These are phyloP conservation scores for Acipenser transmontanus DNA, from an alignment of 2,797 vertebrate genomes.

Conservation along the genomic window DNA sequence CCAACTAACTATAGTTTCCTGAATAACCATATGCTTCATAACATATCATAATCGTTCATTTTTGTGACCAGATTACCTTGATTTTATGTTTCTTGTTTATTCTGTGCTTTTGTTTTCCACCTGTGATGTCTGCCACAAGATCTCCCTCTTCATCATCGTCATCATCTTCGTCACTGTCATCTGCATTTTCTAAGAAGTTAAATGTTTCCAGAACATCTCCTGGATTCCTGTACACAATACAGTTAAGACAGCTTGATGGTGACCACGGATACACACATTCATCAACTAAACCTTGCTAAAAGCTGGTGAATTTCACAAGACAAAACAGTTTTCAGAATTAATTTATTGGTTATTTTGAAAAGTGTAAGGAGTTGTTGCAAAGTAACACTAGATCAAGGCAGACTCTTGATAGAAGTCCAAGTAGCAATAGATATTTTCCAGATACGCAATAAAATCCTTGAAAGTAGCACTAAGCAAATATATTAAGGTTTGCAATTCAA, in stretches of 20 bases:
- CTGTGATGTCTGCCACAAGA: conserved; percentile 84
- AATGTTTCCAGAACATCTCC: conserved; percentile 95
- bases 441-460: no score
- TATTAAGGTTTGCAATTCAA: no score
- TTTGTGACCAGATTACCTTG: conserved; percentile 37
- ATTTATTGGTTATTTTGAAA: no score
- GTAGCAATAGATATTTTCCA: no score
- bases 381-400: no score
- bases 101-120: conserved; percentile 77
- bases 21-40: no score
- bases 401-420: no score
- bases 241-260: neutral
- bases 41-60: no score
- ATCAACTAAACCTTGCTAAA: neutral
- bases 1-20: no score
- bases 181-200: conserved; percentile 95
- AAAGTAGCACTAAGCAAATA: no score
- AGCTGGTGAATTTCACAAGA: neutral
- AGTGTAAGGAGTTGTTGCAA: no score
- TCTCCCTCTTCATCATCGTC: conserved; percentile 82
- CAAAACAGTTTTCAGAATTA: neutral
- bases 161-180: conserved; percentile 87
- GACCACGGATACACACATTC: neutral
- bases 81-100: conserved; percentile 88
- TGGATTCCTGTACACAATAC: conserved; percentile 66